Percentiles rank a stretch among this genome's conserved stretches.
Conservation (phyloP, 2,113 vertebrate species). For the Chitala chitala region DNA sequence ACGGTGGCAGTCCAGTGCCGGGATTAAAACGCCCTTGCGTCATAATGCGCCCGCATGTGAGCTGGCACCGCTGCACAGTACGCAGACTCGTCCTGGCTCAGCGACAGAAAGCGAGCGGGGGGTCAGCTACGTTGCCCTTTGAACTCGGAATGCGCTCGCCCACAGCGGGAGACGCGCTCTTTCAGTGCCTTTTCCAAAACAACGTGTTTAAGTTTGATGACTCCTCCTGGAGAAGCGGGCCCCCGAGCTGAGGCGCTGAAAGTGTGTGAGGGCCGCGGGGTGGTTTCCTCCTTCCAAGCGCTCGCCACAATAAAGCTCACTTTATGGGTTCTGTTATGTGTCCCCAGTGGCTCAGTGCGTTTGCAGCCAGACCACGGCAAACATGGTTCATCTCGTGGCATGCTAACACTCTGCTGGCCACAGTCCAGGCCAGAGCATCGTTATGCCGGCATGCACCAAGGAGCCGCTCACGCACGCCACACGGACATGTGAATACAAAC, state of each 20-base stretch:
- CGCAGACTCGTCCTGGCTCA: not conserved
- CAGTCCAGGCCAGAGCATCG: not conserved
- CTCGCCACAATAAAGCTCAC: not conserved
- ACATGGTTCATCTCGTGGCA: not conserved
- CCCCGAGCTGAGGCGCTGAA: not conserved
- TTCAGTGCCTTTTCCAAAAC: not conserved
- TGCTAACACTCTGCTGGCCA: not conserved
- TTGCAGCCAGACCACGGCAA: not conserved
- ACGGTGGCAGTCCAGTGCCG: not conserved
- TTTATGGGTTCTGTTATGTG: not conserved
- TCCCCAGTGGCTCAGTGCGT: not conserved
- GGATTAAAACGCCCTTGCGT: slow-evolving; percentile 1
- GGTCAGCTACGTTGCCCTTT: not conserved
- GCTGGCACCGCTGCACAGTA: slow-evolving; percentile 11
- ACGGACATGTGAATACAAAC: too few species aligned
- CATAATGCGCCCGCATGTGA: not conserved
- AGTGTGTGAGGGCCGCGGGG: too few species aligned
- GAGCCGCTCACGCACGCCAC: too few species aligned
- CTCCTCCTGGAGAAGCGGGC: not conserved
- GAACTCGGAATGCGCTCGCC: not conserved
- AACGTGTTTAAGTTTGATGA: not conserved
- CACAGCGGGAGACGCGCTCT: not conserved
- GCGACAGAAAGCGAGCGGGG: too few species aligned
- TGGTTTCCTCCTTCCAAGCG: not conserved
- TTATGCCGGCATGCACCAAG: too few species aligned